phyloP scores from a whole-genome alignment of 35 echinoderm and acorn worm species.

The Heliocidaris erythrogramma region DNA sequence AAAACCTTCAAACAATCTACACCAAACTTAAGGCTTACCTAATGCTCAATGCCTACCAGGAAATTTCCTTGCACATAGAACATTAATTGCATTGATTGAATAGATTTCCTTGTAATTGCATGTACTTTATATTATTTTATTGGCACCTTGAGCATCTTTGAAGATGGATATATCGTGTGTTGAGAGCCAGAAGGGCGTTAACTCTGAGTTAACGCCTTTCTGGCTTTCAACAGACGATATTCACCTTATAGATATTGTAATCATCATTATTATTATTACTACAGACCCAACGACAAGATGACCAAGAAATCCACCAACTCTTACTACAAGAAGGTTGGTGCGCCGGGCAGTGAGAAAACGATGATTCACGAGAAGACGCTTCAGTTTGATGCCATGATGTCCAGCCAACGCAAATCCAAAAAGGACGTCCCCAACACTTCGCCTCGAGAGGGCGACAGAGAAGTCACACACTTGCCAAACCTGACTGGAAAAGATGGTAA shows the following conservation, averaged over 20 bases:
- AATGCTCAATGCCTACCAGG: no score
- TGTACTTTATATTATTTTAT: no score
- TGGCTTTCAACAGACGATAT: no score
- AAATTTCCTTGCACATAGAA: no score
- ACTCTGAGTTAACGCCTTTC: no score
- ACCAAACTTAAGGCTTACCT: no score
- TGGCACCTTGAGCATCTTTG: no score
- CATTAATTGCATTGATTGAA: no score
- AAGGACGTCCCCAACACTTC: constrained; percentile 53
- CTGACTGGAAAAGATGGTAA: constrained; percentile 61
- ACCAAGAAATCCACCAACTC: constrained; percentile 87
- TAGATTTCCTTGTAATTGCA: no score
- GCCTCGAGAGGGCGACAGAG: constrained; percentile 68
- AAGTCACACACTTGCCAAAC: constrained; percentile 88
- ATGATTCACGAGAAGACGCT: constrained; percentile 75
- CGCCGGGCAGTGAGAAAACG: constrained; percentile 64
- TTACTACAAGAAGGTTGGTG: constrained; percentile 80
- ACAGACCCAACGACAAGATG: constrained; percentile 82
- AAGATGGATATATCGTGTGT: no score
- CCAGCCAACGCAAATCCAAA: constrained; percentile 69
- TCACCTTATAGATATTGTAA: no score
- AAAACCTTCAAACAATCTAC: no score
- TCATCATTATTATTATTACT: not conserved
- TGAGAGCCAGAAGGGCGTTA: not conserved
- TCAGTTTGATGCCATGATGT: constrained; percentile 82